Base-by-base conservation (phyloP, 92 coral and sea anemone species). In the Phenganax stokvisi region DNA sequence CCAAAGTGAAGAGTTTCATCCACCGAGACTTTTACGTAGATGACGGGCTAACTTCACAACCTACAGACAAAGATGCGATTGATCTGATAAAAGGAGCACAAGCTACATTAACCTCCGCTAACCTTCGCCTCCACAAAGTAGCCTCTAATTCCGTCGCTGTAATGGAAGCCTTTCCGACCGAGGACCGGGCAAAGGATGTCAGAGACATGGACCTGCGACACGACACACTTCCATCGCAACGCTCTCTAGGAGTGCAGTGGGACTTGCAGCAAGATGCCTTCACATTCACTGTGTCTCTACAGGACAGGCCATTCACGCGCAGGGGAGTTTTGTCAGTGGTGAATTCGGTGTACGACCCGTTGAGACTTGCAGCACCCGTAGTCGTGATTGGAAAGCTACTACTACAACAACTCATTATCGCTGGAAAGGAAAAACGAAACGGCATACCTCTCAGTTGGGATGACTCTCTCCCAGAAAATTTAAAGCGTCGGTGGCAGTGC, bases 321-420 rank as follows among this genome's bases (percentile, higher is more conserved):
- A 64, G 84, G 27, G 87, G 87, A 64, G 84, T 79, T 28, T 79
- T 78, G 17, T 84, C 84, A 12, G 56, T 84, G 13, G 79, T 84
- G 44, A 84, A 84, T 70, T 78, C 84, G 16, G 71, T 84, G 31
- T 80, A 85, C 79, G 88, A 85, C 58, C 85, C 85, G 6, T 61
- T 87, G 20, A 88, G 87, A 81, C 71, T 85, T 11, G 83, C 85
- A 37, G 87, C 84, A 29, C 89, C 89, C 70, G 89, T 87, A 7
- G 76, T 80, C 31, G 27, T 87, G 56, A 59, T 69, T 70, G 89
- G 85, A 53, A 79, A 62, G 65, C 72, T 83, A 6, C 12, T 87
- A 16, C 84, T 87, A 9, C 89, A 87, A 69, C 55, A 79, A 44
- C 69, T 71, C 9, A 87, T 87, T 9, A 13, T 79, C 72, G 15